Evolutionary conservation across 2,113 vertebrate species (phyloP).

Genomic region (Megatriorchis doriae): DNA sequence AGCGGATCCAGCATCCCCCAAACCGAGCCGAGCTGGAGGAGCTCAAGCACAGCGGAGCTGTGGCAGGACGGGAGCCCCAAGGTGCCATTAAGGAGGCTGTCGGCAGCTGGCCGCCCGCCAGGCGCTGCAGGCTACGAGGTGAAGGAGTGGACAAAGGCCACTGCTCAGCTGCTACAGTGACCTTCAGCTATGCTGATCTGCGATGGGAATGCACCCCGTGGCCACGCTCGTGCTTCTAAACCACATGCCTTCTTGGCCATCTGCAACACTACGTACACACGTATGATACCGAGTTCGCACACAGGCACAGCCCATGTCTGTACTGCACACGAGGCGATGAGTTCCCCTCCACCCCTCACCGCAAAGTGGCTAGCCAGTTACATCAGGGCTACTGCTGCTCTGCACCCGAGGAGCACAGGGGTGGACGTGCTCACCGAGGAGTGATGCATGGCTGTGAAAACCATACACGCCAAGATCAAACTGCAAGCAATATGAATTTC

Average conservation of each 20-base stretch:
- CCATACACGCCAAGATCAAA: not conserved
- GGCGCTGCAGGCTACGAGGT: not conserved
- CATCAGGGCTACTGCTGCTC: not conserved
- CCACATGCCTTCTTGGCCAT: not conserved
- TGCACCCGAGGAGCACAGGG: not conserved
- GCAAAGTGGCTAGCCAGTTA: not conserved
- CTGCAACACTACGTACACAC: not conserved
- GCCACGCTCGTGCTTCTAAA: not conserved
- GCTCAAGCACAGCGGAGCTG: not conserved
- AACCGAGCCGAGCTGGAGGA: not conserved
- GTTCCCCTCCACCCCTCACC: not conserved
- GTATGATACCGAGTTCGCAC: fast-evolving
- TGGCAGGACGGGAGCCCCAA: not conserved
- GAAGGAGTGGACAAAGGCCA: constrained; percentile 11
- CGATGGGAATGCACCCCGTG: not conserved
- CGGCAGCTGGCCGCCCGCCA: not conserved
- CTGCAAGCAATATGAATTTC: not conserved
- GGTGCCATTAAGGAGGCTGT: not conserved
- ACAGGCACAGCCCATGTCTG: fast-evolving
- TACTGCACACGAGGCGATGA: fast-evolving
- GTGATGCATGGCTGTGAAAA: fast-evolving
- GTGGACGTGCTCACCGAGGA: not conserved
- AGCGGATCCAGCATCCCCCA: not conserved
- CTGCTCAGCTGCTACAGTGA: constrained; percentile 29
- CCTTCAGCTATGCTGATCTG: not conserved